Evolutionary conservation across 2,888 invertebrate genomes (phyloP).

Genomic region (Steinernema hermaphroditum): DNA sequence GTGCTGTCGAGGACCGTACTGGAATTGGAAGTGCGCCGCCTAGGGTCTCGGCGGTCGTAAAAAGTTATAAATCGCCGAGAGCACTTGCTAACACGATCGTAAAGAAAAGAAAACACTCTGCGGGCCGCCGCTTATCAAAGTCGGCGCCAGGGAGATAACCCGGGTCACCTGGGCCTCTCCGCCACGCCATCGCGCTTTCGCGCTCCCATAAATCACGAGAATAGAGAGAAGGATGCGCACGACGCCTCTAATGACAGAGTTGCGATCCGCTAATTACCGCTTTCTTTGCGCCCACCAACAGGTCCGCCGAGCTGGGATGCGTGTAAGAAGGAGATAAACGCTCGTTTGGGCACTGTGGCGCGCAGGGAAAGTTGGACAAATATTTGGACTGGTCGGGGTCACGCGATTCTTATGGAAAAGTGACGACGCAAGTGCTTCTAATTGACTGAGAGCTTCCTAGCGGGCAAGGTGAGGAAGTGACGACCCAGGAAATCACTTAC

Average conservation of each 20-base stretch:
- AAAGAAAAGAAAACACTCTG: slow-evolving; percentile 22
- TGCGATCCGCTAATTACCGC: slow-evolving; percentile 13
- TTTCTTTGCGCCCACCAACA: not conserved
- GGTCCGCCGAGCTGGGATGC: not conserved
- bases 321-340: not conserved
- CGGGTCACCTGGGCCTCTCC: not conserved
- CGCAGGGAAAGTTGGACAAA: slow-evolving; percentile 1
- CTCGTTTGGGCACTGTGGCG: slow-evolving; percentile 16
- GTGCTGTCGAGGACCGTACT: too few relatives aligned
- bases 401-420: not conserved
- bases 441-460: not conserved
- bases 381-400: slow-evolving; percentile 12
- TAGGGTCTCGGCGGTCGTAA: not conserved
- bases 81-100: slow-evolving; percentile 24
- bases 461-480: not conserved
- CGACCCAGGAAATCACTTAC: too few relatives aligned
- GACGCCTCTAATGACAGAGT: slow-evolving; percentile 20
- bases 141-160: not conserved
- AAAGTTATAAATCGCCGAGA: slow-evolving; percentile 7
- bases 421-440: not conserved
- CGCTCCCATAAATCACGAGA: slow-evolving; percentile 15
- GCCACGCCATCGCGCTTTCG: not conserved
- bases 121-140: slow-evolving; percentile 21
- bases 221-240: not conserved
- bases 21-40: not conserved